Evolutionary conservation across 2,113 vertebrate species (phyloP), one percentile per base, ranked within the genome.

Genomic region (Alosa alosa): DNA sequence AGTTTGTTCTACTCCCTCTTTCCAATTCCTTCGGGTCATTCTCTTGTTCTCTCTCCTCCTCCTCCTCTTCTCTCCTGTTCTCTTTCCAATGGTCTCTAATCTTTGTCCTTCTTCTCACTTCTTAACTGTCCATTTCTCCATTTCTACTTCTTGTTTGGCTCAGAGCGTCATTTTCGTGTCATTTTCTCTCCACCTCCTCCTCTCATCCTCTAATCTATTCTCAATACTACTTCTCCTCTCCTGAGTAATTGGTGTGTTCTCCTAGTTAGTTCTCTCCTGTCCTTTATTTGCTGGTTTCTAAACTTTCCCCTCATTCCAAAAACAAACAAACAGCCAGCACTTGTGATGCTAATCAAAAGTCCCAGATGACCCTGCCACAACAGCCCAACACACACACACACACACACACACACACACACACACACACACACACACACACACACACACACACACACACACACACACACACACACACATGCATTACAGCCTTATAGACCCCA

Each of bases 311-410:
- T 75, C 84, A 88, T 87, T 88, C 72, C 49, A 85, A 88, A 90
- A 85, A 87, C 84, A 91, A 90, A 89, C 85, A 89, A 90, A 91
- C 88, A 90, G 85, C 86, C 87, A 88, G 85, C 31, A 31, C 36
- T 84, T 83, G 83, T 84, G 85, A 89, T 90, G 82, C 83, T 41
- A 86, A 89, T 90, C 88, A 84, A 84, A 68, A 9, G 13, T 36
- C 64, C 45, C 64, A 11, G 9, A 72, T 72, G 31, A 31, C 64
- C 64, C 64, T 10, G 64, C 25, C 20, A 64, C 57, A 64, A 22
- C 20, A 22, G 22, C 52, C 52, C 52, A 57, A 57, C 52, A 57
- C 52, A 57, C 52, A n/a, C n/a, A 25, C 60, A 64, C 22, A 64
- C 60, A 64, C 20, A 22, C 60, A 22, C 20, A 64, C 60, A 64